Base-by-base conservation (phyloP, 2,797 vertebrate species). In the Syngnathus acus region DNA sequence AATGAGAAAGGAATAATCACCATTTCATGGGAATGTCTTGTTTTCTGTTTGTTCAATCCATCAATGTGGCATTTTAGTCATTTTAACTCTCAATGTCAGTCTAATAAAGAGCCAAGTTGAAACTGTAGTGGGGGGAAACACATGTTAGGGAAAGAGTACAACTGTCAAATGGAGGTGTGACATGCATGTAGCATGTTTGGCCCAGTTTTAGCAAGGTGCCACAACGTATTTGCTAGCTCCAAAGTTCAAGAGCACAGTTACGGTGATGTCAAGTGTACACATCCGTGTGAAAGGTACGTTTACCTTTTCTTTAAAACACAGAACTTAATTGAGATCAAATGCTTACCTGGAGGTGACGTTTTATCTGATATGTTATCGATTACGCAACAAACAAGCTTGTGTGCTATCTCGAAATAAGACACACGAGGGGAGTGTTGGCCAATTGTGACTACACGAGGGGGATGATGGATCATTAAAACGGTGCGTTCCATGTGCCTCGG, bases 381-480 rank as follows among this genome's bases (percentile, higher is more conserved):
- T 32, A 32, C 32, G 26, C 39, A 98, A 95, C 96, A 68, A 55
- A 64, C 23, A 32, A 32, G 1, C 63, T 47, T 79, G 47, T 51
- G 87, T 67, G 87, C 87, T 76, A 83, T 89, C 64, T 79, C 65
- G 58, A 68, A 72, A 76, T 69, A 78, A 82, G 77, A 88, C 88
- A 82, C 88, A 87, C 82, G 88, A 89, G 84, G 88, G 88, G 77
- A 77, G 42, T 87, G 80, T 88, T 88, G 86, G 81, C 72, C 87
- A 45, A 43, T 62, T 13, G 45, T 47, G 60, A 62, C 21, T 6
- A 14, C 11, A 3, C 7, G 8, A 23, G 13, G 11, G 13, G 67
- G 65, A 64, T 51, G 58, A 76, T 67, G 45, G 62, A 68, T 70
- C 73, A 78, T 64, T 75, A 74, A 64, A 42, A 62, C 71, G 83